Evolutionary conservation across 2,113 vertebrate genomes (phyloP).

Genomic region (Hydrolagus affinis): DNA sequence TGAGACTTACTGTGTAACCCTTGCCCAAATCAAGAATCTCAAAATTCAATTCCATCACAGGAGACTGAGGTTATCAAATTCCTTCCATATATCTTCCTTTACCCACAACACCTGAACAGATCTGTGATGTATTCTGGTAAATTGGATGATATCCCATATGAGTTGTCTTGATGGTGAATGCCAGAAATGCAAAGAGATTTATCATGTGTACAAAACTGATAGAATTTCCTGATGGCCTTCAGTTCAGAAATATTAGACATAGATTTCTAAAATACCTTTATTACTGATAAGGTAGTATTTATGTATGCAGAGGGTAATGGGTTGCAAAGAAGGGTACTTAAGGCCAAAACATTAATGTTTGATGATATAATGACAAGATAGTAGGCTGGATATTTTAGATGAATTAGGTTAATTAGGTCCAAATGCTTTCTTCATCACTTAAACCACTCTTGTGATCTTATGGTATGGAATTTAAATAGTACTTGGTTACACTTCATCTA

Average conservation of each 20-base stretch:
- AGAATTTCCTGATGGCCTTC: neutral
- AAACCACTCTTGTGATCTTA: too few relatives aligned
- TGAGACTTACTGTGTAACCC: neutral
- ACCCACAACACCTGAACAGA: neutral
- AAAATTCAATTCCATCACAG: neutral
- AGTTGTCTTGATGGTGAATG: neutral
- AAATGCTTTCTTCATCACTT: too few relatives aligned
- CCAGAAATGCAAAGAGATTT: slow-evolving; percentile 1
- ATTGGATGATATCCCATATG: neutral
- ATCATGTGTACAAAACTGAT: neutral
- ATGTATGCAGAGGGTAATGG: too few relatives aligned
- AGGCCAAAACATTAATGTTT: too few relatives aligned
- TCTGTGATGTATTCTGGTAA: neutral
- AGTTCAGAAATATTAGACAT: neutral
- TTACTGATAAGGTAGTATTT: neutral
- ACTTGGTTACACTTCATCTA: too few relatives aligned
- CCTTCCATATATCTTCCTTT: neutral
- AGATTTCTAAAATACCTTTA: neutral
- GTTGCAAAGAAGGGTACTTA: too few relatives aligned
- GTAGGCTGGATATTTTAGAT: too few relatives aligned
- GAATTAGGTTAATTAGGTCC: too few relatives aligned
- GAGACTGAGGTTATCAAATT: neutral
- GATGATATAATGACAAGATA: too few relatives aligned
- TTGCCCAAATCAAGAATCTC: neutral
- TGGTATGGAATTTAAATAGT: too few relatives aligned